These are phyloP conservation scores for Gulo gulo DNA, from an alignment of 2,113 vertebrate species.

Conservation along the genomic window DNA sequence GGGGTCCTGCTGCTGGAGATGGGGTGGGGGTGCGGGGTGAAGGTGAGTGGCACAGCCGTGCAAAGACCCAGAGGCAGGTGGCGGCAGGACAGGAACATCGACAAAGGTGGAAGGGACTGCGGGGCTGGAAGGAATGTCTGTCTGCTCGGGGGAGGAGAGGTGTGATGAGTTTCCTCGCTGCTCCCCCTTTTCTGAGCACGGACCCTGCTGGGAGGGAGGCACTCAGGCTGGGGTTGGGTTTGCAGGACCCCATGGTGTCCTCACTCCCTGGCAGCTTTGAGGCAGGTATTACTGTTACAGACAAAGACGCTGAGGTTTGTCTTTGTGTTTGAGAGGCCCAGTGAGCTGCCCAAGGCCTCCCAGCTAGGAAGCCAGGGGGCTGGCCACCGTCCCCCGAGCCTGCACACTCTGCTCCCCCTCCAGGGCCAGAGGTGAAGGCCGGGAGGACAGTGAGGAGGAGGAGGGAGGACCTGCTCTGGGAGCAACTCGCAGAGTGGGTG, in stretches of 20 bases:
- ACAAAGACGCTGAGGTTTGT: neutral
- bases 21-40: neutral
- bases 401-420: rapidly evolving
- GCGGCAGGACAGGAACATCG: neutral
- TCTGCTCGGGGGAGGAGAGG: rapidly evolving
- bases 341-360: neutral
- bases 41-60: rapidly evolving
- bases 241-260: rapidly evolving
- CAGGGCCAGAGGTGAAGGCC: neutral
- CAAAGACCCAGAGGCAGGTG: neutral
- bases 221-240: neutral
- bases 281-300: rapidly evolving
- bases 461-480: neutral
- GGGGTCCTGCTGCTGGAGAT: neutral
- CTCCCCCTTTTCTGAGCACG: neutral
- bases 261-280: neutral
- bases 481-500: neutral
- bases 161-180: neutral
- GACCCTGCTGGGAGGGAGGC: too few species aligned
- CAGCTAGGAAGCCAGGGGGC: neutral
- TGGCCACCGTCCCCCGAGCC: rapidly evolving
- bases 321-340: neutral
- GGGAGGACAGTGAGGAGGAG: neutral
- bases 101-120: neutral
- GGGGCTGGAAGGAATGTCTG: neutral